Percentiles rank a stretch among this genome's conserved stretches.
Conservation (phyloP, 1,140 invertebrate genomes). For the Amphibalanus amphitrite region DNA sequence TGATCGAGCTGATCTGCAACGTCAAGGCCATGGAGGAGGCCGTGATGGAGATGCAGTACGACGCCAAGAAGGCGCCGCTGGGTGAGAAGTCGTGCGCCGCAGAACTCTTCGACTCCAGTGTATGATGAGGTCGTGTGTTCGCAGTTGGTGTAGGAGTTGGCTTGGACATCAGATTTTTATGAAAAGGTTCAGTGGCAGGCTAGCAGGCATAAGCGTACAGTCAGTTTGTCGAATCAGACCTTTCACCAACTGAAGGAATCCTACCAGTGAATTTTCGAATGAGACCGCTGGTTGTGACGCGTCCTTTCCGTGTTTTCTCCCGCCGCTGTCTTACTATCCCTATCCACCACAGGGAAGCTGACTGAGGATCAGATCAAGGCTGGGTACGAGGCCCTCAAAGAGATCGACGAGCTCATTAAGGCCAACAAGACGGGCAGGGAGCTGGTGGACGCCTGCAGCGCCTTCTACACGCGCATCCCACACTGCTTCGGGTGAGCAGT, state of each 20-base stretch:
- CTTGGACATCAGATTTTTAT: slow-evolving; percentile 13
- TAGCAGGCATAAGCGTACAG: too few species aligned
- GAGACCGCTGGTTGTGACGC: too few species aligned
- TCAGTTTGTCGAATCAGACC: too few species aligned
- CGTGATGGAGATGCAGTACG: slow-evolving; percentile 32
- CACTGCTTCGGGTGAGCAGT: slow-evolving; percentile 2
- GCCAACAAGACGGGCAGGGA: slow-evolving; percentile 13
- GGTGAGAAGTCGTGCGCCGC: slow-evolving; percentile 15
- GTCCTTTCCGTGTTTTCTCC: neutral
- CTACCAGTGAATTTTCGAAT: too few species aligned
- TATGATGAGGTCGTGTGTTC: neutral
- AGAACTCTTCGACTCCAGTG: slow-evolving; percentile 3
- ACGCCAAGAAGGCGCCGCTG: slow-evolving; percentile 24
- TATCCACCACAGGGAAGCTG: slow-evolving; percentile 31
- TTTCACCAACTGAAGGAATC: too few species aligned
- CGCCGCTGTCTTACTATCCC: neutral
- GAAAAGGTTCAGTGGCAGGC: too few species aligned
- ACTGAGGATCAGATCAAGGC: slow-evolving; percentile 35
- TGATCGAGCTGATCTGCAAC: slow-evolving; percentile 38
- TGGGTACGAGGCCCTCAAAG: slow-evolving; percentile 34
- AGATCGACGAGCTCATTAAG: slow-evolving; percentile 28
- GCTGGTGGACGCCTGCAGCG: slow-evolving; percentile 30
- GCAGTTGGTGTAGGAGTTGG: neutral
- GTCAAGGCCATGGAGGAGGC: slow-evolving; percentile 36
- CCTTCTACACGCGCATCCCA: slow-evolving; percentile 32